Base-by-base conservation (phyloP, 2,797 vertebrate species). In the Iguana delicatissima region DNA sequence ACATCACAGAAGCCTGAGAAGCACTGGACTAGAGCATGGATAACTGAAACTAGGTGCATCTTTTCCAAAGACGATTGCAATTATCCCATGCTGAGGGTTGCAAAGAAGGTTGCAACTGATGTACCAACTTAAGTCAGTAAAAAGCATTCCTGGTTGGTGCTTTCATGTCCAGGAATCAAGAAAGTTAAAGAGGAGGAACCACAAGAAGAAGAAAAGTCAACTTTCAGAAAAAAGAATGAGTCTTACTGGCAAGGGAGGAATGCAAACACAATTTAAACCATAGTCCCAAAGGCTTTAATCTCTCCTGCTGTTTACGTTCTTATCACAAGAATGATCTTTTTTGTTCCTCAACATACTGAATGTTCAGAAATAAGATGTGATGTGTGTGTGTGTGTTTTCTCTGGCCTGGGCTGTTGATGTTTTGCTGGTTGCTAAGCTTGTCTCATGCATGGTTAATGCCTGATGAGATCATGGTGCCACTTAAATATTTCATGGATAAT, bases 381-480 rank as follows among this genome's bases (percentile, higher is more conserved):
- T 55, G 35, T 57, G 6, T 82, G 52, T 46, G 69, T n/a, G 80
- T n/a, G 42, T 87, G 62, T 80, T 67, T 89, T 93, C 91, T 94
- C 67, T 91, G 90, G 90, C 81, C 38, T 2, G 88, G 84, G 88
- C 92, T 93, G 93, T 93, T 92, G 62, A 91, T 96, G 93, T 96
- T 96, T 96, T 93, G 94, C 92, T 16, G 67, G 97, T 96, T 97
- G 96, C 96, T 97, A 97, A 93, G 96, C 89, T 96, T 94, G 93
- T 88, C 94, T 96, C 95, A 93, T 93, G 93, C 93, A 1, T 76
- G 90, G 93, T 94, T 96, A 93, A 92, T 72, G 89, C 96, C 94
- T 89, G 92, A 82, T 96, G 96, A 97, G 95, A 80, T 97, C 97
- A 96, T 92, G 92, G 93, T 95, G 92, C 95, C 92, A 84, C 77